phyloP scores from a whole-genome alignment of 2,797 vertebrate genomes.

The Octomys mimax region DNA sequence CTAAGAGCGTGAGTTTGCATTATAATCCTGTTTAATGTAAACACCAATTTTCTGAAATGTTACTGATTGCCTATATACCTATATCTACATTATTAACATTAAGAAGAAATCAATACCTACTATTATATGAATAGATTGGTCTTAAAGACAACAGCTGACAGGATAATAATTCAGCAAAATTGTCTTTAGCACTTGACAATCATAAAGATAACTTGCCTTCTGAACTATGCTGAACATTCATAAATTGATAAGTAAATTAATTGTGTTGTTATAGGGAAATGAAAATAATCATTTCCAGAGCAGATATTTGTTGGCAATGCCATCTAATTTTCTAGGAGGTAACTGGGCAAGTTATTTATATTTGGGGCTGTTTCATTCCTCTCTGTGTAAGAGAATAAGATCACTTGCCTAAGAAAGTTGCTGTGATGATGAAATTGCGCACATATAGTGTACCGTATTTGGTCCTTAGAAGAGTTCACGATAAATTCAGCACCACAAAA shows the following conservation, averaged over 20 bases:
- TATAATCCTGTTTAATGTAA: constrained; percentile 37
- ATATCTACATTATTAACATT: background rate
- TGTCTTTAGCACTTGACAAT: background rate
- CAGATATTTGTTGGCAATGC: background rate
- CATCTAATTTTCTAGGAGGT: background rate
- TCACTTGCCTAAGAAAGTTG: background rate
- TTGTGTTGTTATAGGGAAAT: background rate
- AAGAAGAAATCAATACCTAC: background rate
- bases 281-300: background rate
- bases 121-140: background rate
- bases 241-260: background rate
- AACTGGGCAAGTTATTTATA: background rate
- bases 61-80: background rate
- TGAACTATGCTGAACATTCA: background rate
- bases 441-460: background rate
- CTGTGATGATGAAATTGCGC: background rate
- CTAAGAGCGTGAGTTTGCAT: background rate
- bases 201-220: constrained; percentile 1
- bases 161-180: background rate
- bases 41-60: background rate
- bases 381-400: background rate
- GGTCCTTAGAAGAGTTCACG: background rate
- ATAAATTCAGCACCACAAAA: background rate
- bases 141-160: background rate
- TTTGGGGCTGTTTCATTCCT: background rate